phyloP scores from a whole-genome alignment of 2,797 vertebrate species.

The Hydrophis major region DNA sequence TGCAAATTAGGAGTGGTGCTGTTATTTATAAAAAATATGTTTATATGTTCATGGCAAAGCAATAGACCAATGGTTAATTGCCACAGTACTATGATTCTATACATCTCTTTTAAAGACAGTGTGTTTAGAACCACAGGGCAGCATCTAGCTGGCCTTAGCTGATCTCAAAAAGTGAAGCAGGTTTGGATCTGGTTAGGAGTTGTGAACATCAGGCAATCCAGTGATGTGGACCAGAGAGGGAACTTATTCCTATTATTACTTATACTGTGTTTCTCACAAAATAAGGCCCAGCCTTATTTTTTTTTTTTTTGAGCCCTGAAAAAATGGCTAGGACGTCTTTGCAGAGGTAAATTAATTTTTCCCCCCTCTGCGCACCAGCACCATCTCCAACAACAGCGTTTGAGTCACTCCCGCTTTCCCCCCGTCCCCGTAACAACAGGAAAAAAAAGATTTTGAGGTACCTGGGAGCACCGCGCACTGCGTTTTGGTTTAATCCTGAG shows the following conservation, averaged over 20 bases:
- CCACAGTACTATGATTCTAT: not conserved
- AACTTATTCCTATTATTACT: not conserved
- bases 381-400: too few relatives aligned
- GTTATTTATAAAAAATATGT: not conserved
- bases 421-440: too few relatives aligned
- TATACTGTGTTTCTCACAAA: too few relatives aligned
- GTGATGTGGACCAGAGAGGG: not conserved
- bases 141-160: not conserved
- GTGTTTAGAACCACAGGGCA: not conserved
- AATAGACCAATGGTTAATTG: not conserved
- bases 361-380: too few relatives aligned
- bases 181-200: not conserved
- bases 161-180: not conserved
- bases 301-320: too few relatives aligned
- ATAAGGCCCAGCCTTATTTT: too few relatives aligned
- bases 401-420: too few relatives aligned
- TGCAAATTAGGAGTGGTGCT: not conserved
- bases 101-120: not conserved
- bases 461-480: too few relatives aligned
- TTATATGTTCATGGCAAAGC: not conserved
- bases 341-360: too few relatives aligned
- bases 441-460: too few relatives aligned
- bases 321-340: too few relatives aligned
- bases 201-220: not conserved
- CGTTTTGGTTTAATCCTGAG: too few relatives aligned